A percentile compares a stretch with the other conserved stretches of the same genome.
Conservation (phyloP, 2,797 vertebrate genomes). For the Clarias pachynema region DNA sequence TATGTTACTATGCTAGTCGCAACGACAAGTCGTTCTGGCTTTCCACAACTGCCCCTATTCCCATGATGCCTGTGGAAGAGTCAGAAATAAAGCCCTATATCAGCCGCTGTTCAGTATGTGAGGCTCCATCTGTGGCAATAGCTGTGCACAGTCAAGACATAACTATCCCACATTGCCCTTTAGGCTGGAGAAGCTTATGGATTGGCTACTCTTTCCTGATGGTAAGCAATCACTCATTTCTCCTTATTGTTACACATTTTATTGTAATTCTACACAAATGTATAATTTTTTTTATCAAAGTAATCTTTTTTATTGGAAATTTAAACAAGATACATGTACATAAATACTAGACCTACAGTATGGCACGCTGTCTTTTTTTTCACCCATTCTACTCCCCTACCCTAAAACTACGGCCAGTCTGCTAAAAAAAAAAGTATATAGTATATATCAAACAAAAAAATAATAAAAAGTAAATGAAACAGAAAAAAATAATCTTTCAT, state of each 20-base stretch:
- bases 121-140: slow-evolving; percentile 93
- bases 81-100: slow-evolving; percentile 90
- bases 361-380: too few relatives aligned
- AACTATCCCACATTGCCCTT: slow-evolving; percentile 91
- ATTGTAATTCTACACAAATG: neutral
- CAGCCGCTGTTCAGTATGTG: slow-evolving; percentile 95
- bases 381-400: too few relatives aligned
- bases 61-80: slow-evolving; percentile 97
- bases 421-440: too few relatives aligned
- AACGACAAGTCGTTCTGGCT: slow-evolving; percentile 99
- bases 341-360: too few relatives aligned
- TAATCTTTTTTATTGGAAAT: too few relatives aligned
- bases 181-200: slow-evolving; percentile 96
- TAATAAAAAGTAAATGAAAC: too few relatives aligned
- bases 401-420: too few relatives aligned
- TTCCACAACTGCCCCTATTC: slow-evolving; percentile 92
- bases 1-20: slow-evolving; percentile 94
- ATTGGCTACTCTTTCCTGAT: slow-evolving; percentile 98
- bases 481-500: too few relatives aligned
- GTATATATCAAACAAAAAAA: too few relatives aligned
- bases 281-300: too few relatives aligned
- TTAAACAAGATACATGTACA: too few relatives aligned
- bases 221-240: slow-evolving; percentile 72
- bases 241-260: neutral
- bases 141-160: slow-evolving; percentile 95